Base-by-base conservation (phyloP, 2,888 invertebrate genomes). In the Rhagonycha fulva region DNA sequence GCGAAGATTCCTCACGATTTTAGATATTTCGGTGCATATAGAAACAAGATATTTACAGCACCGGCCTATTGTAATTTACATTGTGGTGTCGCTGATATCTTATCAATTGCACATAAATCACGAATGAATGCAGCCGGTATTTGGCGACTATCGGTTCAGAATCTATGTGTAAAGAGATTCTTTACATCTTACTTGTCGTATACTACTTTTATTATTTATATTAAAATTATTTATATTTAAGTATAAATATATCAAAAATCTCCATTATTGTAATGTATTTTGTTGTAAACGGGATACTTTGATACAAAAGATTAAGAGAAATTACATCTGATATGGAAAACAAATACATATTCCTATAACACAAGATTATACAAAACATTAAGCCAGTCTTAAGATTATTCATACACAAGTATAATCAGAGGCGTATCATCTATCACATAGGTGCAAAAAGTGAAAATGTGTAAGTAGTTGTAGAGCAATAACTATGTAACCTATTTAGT, bases 91-190 rank as follows among this genome's bases (percentile, higher is more conserved):
- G 84, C 85, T 85, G 87, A 87, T 87, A 83, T 84, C 84, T 86
- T 87, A 87, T 87, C 87, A 86, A 84, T 86, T 83, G 80, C 78
- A 79, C 83, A 87, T 87, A 87, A 87, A 87, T 87, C 87, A 86
- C 84, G 75, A 77, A 81, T 81, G 84, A 84, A 84, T 84, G 84
- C 84, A 82, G 81, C 82, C 84, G 84, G 83, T 84, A 85, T 83
- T 76, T 75, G 71, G 61, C 32, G 24, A 74, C 78, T 84, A 84
- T 85, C 84, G 81, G 81, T 81, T 78, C 74, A 74, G 76, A 82
- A 84, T 84, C 84, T 84, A 68, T 77, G 77, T 81, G 82, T 83
- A 83, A 83, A 84, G 84, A 81, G 80, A 84, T 85, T 76, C 63
- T 84, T 85, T 84, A 86, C 85, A 84, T 86, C 86, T 86, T 83